Conservation (phyloP, 2,113 vertebrate species). For the Mystacornis crossleyi region DNA sequence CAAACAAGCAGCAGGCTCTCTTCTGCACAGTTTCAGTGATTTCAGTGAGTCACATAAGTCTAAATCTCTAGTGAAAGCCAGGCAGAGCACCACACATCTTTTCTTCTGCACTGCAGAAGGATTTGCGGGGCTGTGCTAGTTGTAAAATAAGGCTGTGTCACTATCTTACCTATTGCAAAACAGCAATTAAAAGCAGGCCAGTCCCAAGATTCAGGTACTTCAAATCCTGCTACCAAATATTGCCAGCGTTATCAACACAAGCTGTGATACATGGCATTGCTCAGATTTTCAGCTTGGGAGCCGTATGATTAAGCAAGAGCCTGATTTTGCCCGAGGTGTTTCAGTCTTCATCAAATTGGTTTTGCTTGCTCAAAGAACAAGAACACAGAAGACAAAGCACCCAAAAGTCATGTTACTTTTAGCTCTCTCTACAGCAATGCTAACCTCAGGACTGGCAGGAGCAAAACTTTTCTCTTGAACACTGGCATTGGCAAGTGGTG, state of each 20-base stretch:
- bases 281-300: background rate
- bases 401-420: background rate
- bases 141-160: background rate
- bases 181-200: background rate
- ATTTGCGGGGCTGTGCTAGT: background rate
- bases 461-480: background rate
- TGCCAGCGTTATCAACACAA: background rate
- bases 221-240: background rate
- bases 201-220: background rate
- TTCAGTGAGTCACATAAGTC: background rate
- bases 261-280: accelerated
- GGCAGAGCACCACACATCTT: background rate
- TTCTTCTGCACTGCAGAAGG: constrained; percentile 5
- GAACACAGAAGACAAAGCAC: background rate
- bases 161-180: background rate
- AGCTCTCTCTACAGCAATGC: background rate
- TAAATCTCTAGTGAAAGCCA: background rate
- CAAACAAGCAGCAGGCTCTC: background rate
- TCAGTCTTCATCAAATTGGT: background rate
- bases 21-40: background rate
- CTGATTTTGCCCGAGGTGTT: background rate
- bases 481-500: background rate
- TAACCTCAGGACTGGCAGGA: background rate
- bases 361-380: background rate
- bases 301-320: background rate